Evolutionary conservation across 2,888 invertebrate species (phyloP).

Genomic region (Pammene fasciana): DNA sequence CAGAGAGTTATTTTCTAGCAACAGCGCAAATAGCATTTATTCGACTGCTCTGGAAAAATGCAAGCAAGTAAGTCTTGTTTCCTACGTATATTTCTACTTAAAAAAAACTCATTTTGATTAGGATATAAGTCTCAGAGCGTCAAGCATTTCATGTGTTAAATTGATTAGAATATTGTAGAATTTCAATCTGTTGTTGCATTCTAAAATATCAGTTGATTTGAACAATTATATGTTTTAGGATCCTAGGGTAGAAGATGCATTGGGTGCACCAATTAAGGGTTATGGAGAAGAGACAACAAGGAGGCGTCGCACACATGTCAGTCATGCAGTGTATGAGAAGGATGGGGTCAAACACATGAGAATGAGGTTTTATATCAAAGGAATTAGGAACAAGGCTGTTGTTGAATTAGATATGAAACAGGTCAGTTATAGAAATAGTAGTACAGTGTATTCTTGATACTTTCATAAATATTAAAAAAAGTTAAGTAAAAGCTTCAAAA

Average conservation of each 20-base stretch:
- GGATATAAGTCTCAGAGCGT: too few species aligned
- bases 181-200: too few species aligned
- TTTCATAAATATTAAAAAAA: too few species aligned
- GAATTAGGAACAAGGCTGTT: constrained; percentile 90
- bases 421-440: constrained; percentile 70
- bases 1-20: constrained; percentile 93
- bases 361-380: constrained; percentile 96
- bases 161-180: too few species aligned
- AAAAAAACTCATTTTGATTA: not conserved
- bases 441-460: too few species aligned
- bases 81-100: too few species aligned
- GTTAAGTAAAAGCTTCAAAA: too few species aligned
- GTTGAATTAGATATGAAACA: constrained; percentile 94
- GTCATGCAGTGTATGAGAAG: constrained; percentile 88
- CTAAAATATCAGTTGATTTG: not conserved
- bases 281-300: constrained; percentile 94
- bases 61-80: constrained; percentile 81
- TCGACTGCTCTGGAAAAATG: constrained; percentile 90
- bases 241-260: constrained; percentile 89
- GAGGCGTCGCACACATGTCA: constrained; percentile 92
- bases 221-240: constrained; percentile 72
- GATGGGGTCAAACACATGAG: constrained; percentile 91
- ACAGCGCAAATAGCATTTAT: constrained; percentile 94
- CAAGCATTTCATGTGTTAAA: too few species aligned
- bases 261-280: constrained; percentile 95